These are phyloP conservation scores for Zapornia atra DNA, from an alignment of 2,113 vertebrate species.

Conservation along the genomic window DNA sequence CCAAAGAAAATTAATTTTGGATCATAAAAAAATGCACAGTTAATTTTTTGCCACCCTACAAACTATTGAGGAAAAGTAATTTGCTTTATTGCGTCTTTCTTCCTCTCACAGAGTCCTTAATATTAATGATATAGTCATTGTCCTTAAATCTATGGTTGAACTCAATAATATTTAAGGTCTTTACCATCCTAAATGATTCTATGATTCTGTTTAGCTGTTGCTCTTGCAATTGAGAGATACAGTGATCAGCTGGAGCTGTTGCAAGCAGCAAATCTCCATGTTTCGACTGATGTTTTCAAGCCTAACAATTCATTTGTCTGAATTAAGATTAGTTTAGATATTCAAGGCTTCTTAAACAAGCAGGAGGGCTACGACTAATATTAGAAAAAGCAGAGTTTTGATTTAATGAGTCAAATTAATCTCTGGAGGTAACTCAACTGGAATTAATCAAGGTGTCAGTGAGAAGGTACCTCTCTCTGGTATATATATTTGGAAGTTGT, in stretches of 20 bases:
- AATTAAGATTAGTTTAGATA: not conserved
- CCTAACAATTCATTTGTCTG: not conserved
- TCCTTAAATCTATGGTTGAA: not conserved
- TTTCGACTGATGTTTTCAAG: not conserved
- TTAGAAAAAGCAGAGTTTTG: not conserved
- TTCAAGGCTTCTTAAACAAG: not conserved
- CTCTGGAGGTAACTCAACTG: not conserved
- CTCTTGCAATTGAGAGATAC: not conserved
- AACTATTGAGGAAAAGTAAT: not conserved
- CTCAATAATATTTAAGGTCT: not conserved
- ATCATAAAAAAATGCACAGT: not conserved
- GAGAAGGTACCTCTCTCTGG: not conserved
- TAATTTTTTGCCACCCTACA: not conserved
- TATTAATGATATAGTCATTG: not conserved
- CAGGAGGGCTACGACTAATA: not conserved
- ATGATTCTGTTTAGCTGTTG: not conserved
- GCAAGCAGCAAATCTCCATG: not conserved
- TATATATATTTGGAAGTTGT: not conserved
- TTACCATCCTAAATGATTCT: not conserved
- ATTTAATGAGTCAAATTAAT: constrained; percentile 1
- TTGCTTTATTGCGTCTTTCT: not conserved
- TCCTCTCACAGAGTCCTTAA: not conserved
- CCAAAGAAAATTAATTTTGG: not conserved
- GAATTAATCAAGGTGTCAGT: not conserved
- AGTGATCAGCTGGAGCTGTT: not conserved